Evolutionary conservation across 2,888 invertebrate species (phyloP).

Genomic region (Pterobdella sp.): DNA sequence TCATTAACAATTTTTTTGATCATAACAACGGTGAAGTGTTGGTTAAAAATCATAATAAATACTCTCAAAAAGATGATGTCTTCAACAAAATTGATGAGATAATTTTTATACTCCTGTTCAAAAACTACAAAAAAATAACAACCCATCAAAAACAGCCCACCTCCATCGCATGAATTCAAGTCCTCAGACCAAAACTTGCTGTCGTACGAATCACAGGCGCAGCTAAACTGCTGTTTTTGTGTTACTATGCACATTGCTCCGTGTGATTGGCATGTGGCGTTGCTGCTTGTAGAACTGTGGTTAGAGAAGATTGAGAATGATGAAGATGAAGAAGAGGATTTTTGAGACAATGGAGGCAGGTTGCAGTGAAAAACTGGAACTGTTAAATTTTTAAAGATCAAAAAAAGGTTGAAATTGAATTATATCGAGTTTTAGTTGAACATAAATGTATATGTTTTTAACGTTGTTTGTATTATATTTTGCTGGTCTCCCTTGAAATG

Average conservation of each 20-base stretch:
- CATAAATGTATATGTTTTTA: too few relatives aligned
- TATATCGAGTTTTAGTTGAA: too few relatives aligned
- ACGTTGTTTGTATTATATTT: too few relatives aligned
- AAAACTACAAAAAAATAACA: too few relatives aligned
- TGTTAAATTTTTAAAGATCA: neutral
- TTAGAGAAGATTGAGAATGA: neutral
- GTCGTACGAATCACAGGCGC: neutral
- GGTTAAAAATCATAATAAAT: too few relatives aligned
- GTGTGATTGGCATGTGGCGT: conserved; percentile 9
- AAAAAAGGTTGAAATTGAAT: neutral
- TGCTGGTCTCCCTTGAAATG: too few relatives aligned
- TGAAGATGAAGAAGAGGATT: neutral
- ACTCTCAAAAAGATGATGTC: too few relatives aligned
- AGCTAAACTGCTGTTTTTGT: neutral
- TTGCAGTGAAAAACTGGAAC: neutral
- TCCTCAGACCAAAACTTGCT: neutral
- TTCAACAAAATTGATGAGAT: too few relatives aligned
- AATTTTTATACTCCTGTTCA: too few relatives aligned
- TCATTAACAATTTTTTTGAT: too few relatives aligned
- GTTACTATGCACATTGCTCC: conserved; percentile 7
- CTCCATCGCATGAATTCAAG: neutral
- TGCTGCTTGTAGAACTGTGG: neutral
- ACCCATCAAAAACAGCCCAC: too few relatives aligned
- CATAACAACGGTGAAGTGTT: too few relatives aligned
- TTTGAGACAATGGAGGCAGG: neutral